Base-by-base conservation (phyloP, 2,888 invertebrate genomes). In the Busseola fusca region DNA sequence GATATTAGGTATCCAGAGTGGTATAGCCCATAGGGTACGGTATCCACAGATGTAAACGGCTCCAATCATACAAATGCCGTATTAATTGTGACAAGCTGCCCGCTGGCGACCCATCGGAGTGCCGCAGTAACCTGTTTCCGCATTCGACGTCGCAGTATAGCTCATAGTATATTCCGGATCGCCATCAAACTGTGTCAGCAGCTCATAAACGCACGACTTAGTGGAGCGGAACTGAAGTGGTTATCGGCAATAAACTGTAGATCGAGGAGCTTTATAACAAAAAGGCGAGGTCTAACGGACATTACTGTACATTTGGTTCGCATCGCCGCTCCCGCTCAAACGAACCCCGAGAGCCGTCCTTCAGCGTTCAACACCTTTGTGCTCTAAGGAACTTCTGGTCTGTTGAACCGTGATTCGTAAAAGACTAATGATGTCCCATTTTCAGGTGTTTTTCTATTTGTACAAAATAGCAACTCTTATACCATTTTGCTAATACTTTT, bases 381-480 rank as follows among this genome's bases (percentile, higher is more conserved):
- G 86, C 89, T 86, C 86, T 83, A 85, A 79, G 78, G 74, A 85
- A 72, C 76, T 91, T 91, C 91, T 90, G 89, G 86, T 88, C 89
- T 87, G 84, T 74, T 90, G 89, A 86, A 87, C 88, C 85, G 89
- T 86, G 88, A 89, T 90, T 90, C 86, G 88, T 87, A 88, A 88
- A 87, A 89, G 90, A 76, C 85, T 93, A 93, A 92, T 92, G 92
- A 90, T 81, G 78, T 89, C 86, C 85, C 86, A 86, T 78, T 81
- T 82, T 76, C 76, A 78, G 65, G 76, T 76, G 73, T 72, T 76
- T 77, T 80, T 79, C 62, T 71, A 69, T 72, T 82, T 69, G 74
- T 30, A 64, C 40, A 77, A 68, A 76, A 72, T 78, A 75, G 65
- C 45, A 21, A 37, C 58, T 63, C 21, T 45, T 79, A 25, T 27